Percentiles rank a stretch among this genome's conserved stretches.
Conservation (phyloP, 2,797 vertebrate genomes). For the Chaenodraco wilsoni region DNA sequence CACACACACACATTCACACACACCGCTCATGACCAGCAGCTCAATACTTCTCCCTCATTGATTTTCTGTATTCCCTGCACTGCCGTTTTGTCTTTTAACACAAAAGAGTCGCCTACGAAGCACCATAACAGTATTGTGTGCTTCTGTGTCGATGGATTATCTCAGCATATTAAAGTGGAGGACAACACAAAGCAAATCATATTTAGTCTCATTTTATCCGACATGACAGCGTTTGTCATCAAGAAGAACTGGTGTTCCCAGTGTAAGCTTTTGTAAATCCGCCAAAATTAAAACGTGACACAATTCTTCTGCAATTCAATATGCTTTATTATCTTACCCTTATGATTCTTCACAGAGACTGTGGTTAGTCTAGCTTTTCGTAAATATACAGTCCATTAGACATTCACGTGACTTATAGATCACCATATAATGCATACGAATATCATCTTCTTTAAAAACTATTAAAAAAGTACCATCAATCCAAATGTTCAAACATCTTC, state of each 20-base stretch:
- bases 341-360: background rate
- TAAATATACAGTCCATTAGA: background rate
- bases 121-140: constrained; percentile 39
- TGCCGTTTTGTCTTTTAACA: constrained; percentile 66
- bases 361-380: background rate
- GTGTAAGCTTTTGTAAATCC: fast-evolving
- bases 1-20: constrained; percentile 12
- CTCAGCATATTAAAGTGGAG: constrained; percentile 18
- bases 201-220: constrained; percentile 4
- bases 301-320: background rate
- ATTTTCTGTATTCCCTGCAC: constrained; percentile 72
- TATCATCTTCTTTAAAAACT: too few relatives aligned
- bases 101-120: constrained; percentile 66
- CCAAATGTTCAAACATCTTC: background rate
- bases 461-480: background rate
- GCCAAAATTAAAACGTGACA: background rate
- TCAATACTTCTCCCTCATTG: constrained; percentile 78
- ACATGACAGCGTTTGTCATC: background rate
- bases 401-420: background rate
- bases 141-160: constrained; percentile 43
- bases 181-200: constrained; percentile 26
- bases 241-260: background rate
- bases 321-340: background rate
- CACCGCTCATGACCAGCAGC: constrained; percentile 46
- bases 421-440: too few relatives aligned